Evolutionary conservation across 1,140 invertebrate species (phyloP).

Genomic region (Heliothis subflexa): DNA sequence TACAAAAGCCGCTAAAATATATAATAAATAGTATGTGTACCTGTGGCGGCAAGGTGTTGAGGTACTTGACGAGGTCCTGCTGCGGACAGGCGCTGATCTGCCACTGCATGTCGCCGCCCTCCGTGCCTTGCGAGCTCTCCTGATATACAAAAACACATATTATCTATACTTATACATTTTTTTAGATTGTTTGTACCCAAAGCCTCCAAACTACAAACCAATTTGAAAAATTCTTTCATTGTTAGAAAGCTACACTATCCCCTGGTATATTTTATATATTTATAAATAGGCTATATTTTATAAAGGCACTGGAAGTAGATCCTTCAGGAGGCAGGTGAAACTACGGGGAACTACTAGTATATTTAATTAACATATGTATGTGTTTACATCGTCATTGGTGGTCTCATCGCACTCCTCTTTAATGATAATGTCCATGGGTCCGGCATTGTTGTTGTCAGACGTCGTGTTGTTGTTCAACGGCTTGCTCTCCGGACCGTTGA

Average conservation of each 20-base stretch:
- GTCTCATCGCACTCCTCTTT: slow-evolving; percentile 84
- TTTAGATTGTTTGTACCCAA: too few relatives aligned
- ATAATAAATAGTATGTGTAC: slow-evolving; percentile 53
- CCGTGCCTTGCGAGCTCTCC: slow-evolving; percentile 75
- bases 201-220: too few relatives aligned
- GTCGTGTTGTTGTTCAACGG: slow-evolving; percentile 72
- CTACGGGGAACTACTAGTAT: too few relatives aligned
- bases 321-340: too few relatives aligned
- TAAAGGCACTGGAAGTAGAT: not conserved
- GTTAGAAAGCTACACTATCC: not conserved
- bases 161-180: too few relatives aligned
- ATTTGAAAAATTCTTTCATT: not conserved
- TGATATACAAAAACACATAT: slow-evolving; percentile 39
- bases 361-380: not conserved
- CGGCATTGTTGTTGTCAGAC: slow-evolving; percentile 70
- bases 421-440: slow-evolving; percentile 70
- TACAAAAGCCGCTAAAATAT: too few relatives aligned
- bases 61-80: slow-evolving; percentile 73
- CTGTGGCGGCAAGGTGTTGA: slow-evolving; percentile 71
- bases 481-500: slow-evolving; percentile 85
- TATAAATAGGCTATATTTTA: not conserved
- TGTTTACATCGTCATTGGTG: slow-evolving; percentile 72
- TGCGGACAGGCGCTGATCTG: slow-evolving; percentile 59
- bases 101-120: slow-evolving; percentile 66
- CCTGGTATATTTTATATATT: too few relatives aligned